Conservation (phyloP, 2,113 vertebrate genomes). For the Sapayoa aenigma region DNA sequence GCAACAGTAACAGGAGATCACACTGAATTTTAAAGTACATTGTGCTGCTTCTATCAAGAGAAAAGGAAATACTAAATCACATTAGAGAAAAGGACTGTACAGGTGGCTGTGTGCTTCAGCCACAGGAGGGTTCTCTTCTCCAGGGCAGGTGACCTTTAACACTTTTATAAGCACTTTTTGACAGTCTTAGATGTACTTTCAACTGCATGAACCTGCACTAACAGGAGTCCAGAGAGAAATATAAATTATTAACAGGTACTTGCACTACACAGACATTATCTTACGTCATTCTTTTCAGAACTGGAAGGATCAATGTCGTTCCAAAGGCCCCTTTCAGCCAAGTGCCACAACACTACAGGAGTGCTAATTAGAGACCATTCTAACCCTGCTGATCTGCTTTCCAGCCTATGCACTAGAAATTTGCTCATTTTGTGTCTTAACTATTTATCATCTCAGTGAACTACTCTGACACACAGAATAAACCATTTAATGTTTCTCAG, state of each 20-base stretch:
- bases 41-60: neutral
- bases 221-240: neutral
- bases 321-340: neutral
- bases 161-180: neutral
- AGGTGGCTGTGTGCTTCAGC: neutral
- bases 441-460: neutral
- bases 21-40: neutral
- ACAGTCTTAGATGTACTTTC: neutral
- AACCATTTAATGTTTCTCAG: neutral
- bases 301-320: neutral
- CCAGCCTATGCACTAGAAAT: neutral
- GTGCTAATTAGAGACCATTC: neutral
- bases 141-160: neutral
- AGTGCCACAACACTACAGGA: neutral
- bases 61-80: neutral
- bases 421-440: neutral
- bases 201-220: neutral
- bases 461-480: neutral
- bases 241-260: neutral
- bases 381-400: neutral
- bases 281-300: neutral
- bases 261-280: neutral
- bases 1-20: neutral
- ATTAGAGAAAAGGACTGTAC: neutral
- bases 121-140: neutral